Percentiles rank a stretch among this genome's conserved stretches.
Conservation (phyloP, 2,888 invertebrate genomes). For the Tortrix viridana region DNA sequence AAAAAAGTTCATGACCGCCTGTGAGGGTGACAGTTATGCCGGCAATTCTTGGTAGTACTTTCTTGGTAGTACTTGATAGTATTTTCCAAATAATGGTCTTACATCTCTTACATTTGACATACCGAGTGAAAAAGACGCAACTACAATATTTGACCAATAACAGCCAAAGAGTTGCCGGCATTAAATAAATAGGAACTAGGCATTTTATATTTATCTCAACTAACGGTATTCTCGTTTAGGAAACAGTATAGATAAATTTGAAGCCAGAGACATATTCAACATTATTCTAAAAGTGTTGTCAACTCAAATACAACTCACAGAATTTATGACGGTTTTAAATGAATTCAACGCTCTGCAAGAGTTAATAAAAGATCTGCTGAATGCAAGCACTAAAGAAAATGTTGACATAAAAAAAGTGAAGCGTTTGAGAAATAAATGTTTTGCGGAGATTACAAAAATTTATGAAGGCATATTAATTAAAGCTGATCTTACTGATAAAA, state of each 20-base stretch:
- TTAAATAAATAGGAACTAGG: too few species aligned
- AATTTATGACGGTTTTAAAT: constrained; percentile 45
- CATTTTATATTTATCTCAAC: background rate
- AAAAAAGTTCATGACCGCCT: too few species aligned
- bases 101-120: too few species aligned
- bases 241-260: constrained; percentile 49
- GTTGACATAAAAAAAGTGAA: constrained; percentile 48
- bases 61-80: too few species aligned
- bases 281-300: constrained; percentile 51
- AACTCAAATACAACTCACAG: constrained; percentile 49
- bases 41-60: too few species aligned
- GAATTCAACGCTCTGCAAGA: constrained; percentile 50
- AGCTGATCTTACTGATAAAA: constrained; percentile 42
- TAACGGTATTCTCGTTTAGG: constrained; percentile 6
- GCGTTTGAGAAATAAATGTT: constrained; percentile 54
- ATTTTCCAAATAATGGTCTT: too few species aligned
- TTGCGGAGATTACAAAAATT: constrained; percentile 50
- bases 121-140: too few species aligned
- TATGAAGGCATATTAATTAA: constrained; percentile 52
- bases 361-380: constrained; percentile 43
- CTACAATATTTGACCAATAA: too few species aligned
- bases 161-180: too few species aligned
- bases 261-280: constrained; percentile 56
- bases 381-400: constrained; percentile 1
- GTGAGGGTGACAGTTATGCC: too few species aligned